Evolutionary conservation across 2,797 vertebrate genomes (phyloP).

Genomic region (Rhadinocentrus ornatus): DNA sequence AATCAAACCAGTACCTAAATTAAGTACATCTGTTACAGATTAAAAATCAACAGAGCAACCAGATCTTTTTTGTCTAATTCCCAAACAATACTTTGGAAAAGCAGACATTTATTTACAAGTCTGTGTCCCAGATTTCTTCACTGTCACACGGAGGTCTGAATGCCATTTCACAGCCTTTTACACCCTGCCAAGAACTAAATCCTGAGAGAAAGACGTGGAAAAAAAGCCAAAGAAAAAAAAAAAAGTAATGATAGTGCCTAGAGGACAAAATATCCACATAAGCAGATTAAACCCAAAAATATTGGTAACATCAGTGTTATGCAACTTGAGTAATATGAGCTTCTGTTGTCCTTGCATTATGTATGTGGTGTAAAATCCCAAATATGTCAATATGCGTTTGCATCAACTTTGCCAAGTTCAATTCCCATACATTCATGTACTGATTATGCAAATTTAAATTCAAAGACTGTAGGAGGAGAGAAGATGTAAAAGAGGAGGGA

Average conservation of each 20-base stretch:
- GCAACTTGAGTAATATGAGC: constrained; percentile 39
- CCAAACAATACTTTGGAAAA: constrained; percentile 11
- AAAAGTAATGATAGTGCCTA: constrained; percentile 43
- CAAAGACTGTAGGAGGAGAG: constrained; percentile 57
- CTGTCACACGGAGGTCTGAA: constrained; percentile 32
- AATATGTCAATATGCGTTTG: constrained; percentile 60
- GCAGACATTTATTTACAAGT: constrained; percentile 26
- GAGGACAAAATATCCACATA: constrained; percentile 44
- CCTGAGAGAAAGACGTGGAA: constrained; percentile 22
- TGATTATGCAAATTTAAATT: constrained; percentile 72
- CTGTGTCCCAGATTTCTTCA: constrained; percentile 43
- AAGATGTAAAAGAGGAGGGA: constrained; percentile 46
- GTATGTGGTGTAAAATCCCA: constrained; percentile 65
- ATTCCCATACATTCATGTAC: constrained; percentile 58
- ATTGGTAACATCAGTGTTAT: constrained; percentile 43
- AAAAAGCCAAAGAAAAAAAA: constrained; percentile 28
- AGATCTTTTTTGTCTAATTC: neutral
- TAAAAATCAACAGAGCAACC: neutral
- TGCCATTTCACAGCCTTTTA: constrained; percentile 35
- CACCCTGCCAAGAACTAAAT: constrained; percentile 46
- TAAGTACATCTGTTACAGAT: neutral
- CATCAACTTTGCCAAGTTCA: constrained; percentile 48
- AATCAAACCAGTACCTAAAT: neutral
- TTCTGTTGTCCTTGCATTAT: constrained; percentile 49
- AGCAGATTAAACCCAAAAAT: constrained; percentile 63